A percentile compares a stretch with the other conserved stretches of the same genome.
These are phyloP conservation scores for Sebastes taczanowskii DNA, from an alignment of 2,797 vertebrate species.

Conservation along the genomic window DNA sequence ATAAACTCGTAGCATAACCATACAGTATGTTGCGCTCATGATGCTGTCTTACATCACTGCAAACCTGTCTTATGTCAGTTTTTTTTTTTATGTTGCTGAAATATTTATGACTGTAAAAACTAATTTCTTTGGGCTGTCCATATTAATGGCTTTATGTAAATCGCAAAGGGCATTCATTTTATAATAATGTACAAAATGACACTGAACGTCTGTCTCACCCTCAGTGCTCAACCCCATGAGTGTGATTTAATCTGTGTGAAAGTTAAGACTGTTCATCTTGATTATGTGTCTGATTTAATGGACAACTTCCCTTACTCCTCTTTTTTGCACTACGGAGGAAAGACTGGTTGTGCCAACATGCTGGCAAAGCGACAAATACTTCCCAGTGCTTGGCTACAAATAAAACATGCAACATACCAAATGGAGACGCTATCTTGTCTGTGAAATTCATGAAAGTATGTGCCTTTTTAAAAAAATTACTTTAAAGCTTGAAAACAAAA, in stretches of 20 bases:
- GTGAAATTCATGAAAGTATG: conserved; percentile 26
- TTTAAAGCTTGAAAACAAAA: conserved; percentile 24
- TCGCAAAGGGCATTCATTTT: conserved; percentile 63
- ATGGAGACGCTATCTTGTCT: conserved; percentile 29
- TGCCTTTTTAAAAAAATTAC: background rate
- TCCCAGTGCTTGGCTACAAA: conserved; percentile 72
- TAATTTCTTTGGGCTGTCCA: conserved; percentile 39
- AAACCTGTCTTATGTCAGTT: conserved; percentile 24
- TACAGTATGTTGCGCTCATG: conserved; percentile 14
- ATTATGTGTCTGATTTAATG: conserved; percentile 46
- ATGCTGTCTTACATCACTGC: conserved; percentile 21
- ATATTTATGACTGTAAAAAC: conserved; percentile 70
- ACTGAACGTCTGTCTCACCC: conserved; percentile 47
- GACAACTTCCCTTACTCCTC: conserved; percentile 37
- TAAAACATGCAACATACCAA: conserved; percentile 74
- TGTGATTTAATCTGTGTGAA: conserved; percentile 54
- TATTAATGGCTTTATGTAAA: conserved; percentile 56
- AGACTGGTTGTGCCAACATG: conserved; percentile 68
- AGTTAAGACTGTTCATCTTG: conserved; percentile 42
- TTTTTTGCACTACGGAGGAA: conserved; percentile 73
- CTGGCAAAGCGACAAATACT: conserved; percentile 55
- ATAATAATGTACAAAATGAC: conserved; percentile 49
- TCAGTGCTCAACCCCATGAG: conserved; percentile 31
- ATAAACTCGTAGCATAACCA: conserved; percentile 21
- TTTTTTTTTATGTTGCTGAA: conserved; percentile 36